Evolutionary conservation across 2,797 vertebrate genomes (phyloP), one percentile per base, ranked within the genome.

Genomic region (Clamator glandarius): DNA sequence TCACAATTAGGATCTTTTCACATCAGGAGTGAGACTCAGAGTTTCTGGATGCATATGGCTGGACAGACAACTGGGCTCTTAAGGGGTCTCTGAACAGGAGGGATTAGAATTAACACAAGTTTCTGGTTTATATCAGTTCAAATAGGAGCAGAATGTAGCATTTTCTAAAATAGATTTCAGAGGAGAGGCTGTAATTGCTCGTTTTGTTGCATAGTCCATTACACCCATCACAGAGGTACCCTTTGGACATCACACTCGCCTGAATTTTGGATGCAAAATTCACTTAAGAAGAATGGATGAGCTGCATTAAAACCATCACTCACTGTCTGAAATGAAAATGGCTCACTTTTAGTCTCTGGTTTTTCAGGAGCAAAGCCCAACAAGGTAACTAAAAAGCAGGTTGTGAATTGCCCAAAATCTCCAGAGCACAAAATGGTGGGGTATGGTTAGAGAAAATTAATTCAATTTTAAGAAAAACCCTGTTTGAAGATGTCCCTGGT

Each of bases 41-140:
- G 4, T 0, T 57, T 44, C 9, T 35, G n/a, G 8, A 1, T 8
- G 8, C 5, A 1, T 12, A 1, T 26, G 44, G 6, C 31, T 31
- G 39, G 48, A 8, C 9, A 66, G 35, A 24, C 10, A 19, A 4
- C 28, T 10, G 57, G 15, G 29, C 54, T 90, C n/a, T 21, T 16
- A 1, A 2, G 11, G 57, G 13, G 16, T 4, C 26, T 55, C 18
- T 63, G 0, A 33, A 8, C 42, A 55, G 41, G 61, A 73, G 62
- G 33, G 57, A 28, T 29, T 28, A 2, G 39, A 41, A 16, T 62
- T 28, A 5, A 25, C 44, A 11, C 0, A 1, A 19, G 20, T 61
- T 63, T 4, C 17, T 41, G 3, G 35, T 68, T 77, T 5, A 3
- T 33, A 1, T 59, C 50, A 41, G 19, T 36, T 50, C 15, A 8